A percentile compares a stretch with the other conserved stretches of the same genome.
Conservation (phyloP, 2,113 vertebrate genomes). For the Rhadina sibilatrix region DNA sequence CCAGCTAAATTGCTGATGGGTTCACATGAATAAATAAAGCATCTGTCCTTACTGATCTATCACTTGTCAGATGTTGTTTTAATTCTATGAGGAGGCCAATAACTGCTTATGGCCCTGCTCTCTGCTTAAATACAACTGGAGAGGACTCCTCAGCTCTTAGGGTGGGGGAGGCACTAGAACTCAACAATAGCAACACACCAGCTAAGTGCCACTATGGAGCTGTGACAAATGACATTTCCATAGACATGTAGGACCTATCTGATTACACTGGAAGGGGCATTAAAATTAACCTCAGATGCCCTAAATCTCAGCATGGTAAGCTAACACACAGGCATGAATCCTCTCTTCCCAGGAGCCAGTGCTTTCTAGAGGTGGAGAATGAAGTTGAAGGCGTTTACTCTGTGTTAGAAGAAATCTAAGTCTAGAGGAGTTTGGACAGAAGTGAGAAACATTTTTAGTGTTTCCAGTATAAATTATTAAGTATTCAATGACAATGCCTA, state of each 20-base stretch:
- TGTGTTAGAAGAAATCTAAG: neutral
- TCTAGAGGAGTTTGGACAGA: neutral
- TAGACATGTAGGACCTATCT: neutral
- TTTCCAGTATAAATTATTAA: neutral
- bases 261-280: neutral
- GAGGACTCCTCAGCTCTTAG: neutral
- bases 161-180: neutral
- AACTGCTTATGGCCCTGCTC: neutral
- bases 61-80: conserved; percentile 34
- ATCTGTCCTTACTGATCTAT: neutral
- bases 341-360: neutral
- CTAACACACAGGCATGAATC: neutral
- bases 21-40: conserved; percentile 45
- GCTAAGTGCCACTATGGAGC: neutral
- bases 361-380: neutral
- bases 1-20: conserved; percentile 19
- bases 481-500: neutral
- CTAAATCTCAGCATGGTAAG: neutral
- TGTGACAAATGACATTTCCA: neutral
- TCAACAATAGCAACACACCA: neutral
- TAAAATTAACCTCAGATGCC: neutral
- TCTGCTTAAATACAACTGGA: neutral
- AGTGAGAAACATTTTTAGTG: neutral
- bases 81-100: neutral
- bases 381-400: neutral